Percentiles rank a stretch among this genome's conserved stretches.
phyloP scores from a whole-genome alignment of 2,797 vertebrate genomes.

The Natrix natrix region DNA sequence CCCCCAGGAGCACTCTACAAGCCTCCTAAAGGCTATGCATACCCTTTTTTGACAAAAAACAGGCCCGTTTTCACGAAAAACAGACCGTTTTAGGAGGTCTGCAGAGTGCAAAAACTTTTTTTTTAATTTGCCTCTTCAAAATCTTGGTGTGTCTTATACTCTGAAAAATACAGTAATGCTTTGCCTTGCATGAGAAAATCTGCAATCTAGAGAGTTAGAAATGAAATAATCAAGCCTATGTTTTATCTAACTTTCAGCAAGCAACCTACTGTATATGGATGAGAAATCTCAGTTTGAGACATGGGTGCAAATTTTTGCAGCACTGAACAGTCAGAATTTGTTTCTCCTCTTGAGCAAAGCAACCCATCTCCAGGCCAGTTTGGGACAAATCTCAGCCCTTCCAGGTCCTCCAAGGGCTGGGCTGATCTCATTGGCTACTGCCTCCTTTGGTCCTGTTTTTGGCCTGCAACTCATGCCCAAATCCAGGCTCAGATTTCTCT shows the following conservation, averaged over 20 bases:
- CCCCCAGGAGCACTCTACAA: too few species aligned
- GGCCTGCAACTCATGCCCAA: background rate
- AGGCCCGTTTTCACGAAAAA: too few species aligned
- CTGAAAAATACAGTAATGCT: background rate
- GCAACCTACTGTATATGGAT: background rate
- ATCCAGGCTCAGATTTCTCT: constrained; percentile 73
- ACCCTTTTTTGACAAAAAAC: too few species aligned
- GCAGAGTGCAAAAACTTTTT: too few species aligned
- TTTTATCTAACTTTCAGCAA: background rate
- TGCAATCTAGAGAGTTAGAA: background rate
- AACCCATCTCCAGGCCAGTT: background rate
- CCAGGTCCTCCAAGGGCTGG: background rate
- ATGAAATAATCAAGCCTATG: background rate
- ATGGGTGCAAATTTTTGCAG: background rate
- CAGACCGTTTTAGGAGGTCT: too few species aligned
- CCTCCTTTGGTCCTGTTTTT: background rate
- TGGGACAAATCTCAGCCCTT: background rate
- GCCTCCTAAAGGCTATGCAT: too few species aligned
- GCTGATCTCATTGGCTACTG: background rate
- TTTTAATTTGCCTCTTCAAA: too few species aligned
- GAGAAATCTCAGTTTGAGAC: background rate
- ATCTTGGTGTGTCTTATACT: too few species aligned
- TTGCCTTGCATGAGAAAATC: background rate
- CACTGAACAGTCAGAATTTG: background rate
- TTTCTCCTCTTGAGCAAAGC: background rate